Base-by-base conservation (phyloP, 2,797 vertebrate species). In the Kryptopterus vitreolus region DNA sequence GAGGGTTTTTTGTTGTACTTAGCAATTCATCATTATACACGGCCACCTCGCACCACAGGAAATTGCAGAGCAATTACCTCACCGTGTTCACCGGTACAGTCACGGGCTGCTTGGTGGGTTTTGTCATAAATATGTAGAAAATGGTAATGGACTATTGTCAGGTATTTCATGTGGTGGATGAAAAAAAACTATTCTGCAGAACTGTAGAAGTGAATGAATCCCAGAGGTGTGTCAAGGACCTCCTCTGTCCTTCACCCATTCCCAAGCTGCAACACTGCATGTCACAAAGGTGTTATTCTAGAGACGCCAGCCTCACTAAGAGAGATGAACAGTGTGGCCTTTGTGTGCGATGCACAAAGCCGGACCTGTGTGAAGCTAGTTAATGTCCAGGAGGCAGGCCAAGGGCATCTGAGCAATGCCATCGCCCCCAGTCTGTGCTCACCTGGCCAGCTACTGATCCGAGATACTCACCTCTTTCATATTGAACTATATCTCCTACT, bases 321-420 rank as follows among this genome's bases (percentile, higher is more conserved):
- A 10, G 0, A 68, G 68, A 52, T 7, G 86, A 90, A 93, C 93
- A 94, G 79, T 79, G 88, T 33, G 77, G 74, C 86, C 92, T 92
- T 93, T 94, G 92, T 94, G 15, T 10, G 0, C 83, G 77, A 55
- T 0, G 85, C 82, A 93, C 92, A 94, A 93, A 91, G 91, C 88
- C 82, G 85, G 78, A 78, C 87, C 91, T 93, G 91, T 93, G 88
- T 88, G 68, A 79, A 77, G 79, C 77, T 81, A 83, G 7, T 78
- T 81, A 59, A 76, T 73, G 83, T 82, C 71, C 65, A 87, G 73
- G 69, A 89, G 87, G 81, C 85, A 77, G 86, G 77, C 82, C 87
- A 89, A 89, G 89, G 90, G 89, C 89, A 91, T 78, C 61, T 77
- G 78, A 82, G 72, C 55, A 81, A 76, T 63, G 81, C 79, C 77